Conservation (phyloP, 2,888 invertebrate species). For the Tridacna gigas region DNA sequence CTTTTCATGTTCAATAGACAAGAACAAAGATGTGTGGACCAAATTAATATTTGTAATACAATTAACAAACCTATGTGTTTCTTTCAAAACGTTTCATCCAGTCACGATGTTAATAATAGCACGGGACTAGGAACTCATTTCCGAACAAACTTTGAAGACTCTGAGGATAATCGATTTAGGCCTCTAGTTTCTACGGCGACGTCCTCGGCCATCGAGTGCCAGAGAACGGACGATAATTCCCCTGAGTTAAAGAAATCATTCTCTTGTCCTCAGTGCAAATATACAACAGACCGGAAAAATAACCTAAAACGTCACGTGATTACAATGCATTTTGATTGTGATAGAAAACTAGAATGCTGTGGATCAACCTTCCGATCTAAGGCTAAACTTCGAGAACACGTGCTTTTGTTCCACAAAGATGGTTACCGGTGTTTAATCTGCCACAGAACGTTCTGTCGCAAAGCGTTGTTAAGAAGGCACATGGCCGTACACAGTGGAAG, state of each 20-base stretch:
- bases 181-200: neutral
- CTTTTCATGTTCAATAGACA: neutral
- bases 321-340: slow-evolving; percentile 84
- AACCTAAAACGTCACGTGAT: slow-evolving; percentile 85
- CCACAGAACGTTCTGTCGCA: slow-evolving; percentile 84
- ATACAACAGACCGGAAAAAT: slow-evolving; percentile 84
- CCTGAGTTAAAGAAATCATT: slow-evolving; percentile 23
- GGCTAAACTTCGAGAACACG: slow-evolving; percentile 84
- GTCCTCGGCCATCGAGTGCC: neutral
- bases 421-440: slow-evolving; percentile 85
- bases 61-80: too few species aligned
- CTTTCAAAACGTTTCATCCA: too few species aligned
- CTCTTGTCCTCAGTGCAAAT: slow-evolving; percentile 80
- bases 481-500: slow-evolving; percentile 85
- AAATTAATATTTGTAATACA: neutral
- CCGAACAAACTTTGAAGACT: neutral
- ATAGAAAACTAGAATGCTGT: slow-evolving; percentile 83
- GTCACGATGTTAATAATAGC: too few species aligned
- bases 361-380: slow-evolving; percentile 83
- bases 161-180: neutral
- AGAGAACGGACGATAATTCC: neutral
- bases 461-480: slow-evolving; percentile 85
- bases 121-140: neutral
- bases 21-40: neutral
- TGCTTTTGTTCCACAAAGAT: slow-evolving; percentile 81